phyloP scores from a whole-genome alignment of 2,888 invertebrate genomes.

The Drosophila bunnanda region DNA sequence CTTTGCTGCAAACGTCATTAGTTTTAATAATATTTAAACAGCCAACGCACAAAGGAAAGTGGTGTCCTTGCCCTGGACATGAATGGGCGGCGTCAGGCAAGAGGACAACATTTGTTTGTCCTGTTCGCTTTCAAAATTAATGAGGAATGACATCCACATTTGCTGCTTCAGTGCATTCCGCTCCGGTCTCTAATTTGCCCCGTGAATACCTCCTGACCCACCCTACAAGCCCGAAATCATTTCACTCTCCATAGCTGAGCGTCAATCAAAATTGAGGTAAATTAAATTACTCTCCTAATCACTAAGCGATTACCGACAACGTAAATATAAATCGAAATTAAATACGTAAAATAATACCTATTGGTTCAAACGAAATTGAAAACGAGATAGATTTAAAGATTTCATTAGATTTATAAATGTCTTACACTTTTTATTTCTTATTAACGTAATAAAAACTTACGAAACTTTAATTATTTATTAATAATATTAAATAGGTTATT shows the following conservation, averaged over 20 bases:
- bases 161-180: slow-evolving; percentile 34
- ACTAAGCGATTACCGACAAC: slow-evolving; percentile 8
- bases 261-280: slow-evolving; percentile 25
- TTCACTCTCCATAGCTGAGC: slow-evolving; percentile 1
- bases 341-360: neutral
- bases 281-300: slow-evolving; percentile 22
- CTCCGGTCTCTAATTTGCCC: slow-evolving; percentile 28
- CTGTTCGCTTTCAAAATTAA: slow-evolving; percentile 19
- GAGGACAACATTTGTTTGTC: slow-evolving; percentile 44
- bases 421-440: neutral
- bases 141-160: slow-evolving; percentile 47
- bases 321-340: slow-evolving; percentile 12
- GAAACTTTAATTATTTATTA: too few relatives aligned
- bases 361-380: neutral
- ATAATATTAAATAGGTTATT: too few relatives aligned
- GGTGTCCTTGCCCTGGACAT: slow-evolving; percentile 15
- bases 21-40: slow-evolving; percentile 73
- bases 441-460: neutral
- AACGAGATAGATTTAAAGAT: neutral
- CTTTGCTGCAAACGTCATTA: slow-evolving; percentile 66
- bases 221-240: neutral
- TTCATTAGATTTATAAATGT: neutral
- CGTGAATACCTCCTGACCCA: slow-evolving; percentile 1
- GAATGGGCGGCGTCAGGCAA: slow-evolving; percentile 31
- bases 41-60: slow-evolving; percentile 2